Evolutionary conservation across 2,888 invertebrate genomes (phyloP).

Genomic region (Lithophane ornitopus): DNA sequence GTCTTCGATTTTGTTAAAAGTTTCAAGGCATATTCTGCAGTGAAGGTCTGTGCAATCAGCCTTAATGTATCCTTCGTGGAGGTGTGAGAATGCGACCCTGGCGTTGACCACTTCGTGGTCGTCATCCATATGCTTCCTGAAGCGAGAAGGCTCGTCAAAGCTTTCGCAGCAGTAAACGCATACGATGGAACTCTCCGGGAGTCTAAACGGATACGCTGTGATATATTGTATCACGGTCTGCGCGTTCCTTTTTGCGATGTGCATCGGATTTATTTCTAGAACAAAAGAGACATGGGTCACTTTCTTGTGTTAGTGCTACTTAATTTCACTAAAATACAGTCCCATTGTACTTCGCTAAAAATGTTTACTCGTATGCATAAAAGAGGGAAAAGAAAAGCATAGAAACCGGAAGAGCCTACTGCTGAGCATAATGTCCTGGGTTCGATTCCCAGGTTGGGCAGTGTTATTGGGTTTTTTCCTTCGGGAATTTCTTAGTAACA

Average conservation of each 20-base stretch:
- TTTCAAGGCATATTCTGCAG: conserved; percentile 75
- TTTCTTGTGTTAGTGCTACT: conserved; percentile 51
- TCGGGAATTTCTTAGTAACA: not conserved
- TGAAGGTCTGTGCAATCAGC: conserved; percentile 78
- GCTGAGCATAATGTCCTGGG: not conserved
- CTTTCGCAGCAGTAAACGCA: conserved; percentile 82
- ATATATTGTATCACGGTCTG: conserved; percentile 79
- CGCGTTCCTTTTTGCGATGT: conserved; percentile 82
- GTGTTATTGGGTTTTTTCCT: not conserved
- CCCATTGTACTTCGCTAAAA: conserved; percentile 30
- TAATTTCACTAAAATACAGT: conserved; percentile 32
- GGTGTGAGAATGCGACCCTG: conserved; percentile 68
- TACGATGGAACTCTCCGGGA: conserved; percentile 78
- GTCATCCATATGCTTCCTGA: conserved; percentile 72
- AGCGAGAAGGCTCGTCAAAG: conserved; percentile 70
- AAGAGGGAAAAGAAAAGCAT: conserved; percentile 1
- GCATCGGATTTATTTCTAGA: conserved; percentile 82
- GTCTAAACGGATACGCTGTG: conserved; percentile 82
- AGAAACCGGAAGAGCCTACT: conserved; percentile 1
- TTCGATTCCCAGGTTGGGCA: not conserved
- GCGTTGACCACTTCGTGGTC: conserved; percentile 66
- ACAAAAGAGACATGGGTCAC: conserved; percentile 78
- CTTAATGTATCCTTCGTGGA: conserved; percentile 69
- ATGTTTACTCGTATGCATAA: conserved; percentile 3
- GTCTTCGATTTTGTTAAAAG: conserved; percentile 68